phyloP scores from a whole-genome alignment of 2,113 vertebrate genomes.

The Aphyosemion australe region DNA sequence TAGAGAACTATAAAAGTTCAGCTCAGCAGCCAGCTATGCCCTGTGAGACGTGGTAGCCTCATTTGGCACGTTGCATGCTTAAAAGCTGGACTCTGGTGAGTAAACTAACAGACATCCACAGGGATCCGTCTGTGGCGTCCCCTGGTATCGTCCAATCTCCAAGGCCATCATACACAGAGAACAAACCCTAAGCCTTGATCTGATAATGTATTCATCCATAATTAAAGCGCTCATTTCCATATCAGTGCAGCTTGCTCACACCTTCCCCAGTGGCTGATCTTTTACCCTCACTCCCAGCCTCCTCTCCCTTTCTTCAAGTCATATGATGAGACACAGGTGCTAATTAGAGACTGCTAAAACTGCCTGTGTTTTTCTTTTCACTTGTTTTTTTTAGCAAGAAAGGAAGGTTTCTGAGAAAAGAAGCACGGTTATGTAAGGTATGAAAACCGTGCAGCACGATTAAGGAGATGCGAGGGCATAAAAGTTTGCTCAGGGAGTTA shows the following conservation, averaged over 20 bases:
- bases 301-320: slow-evolving; percentile 25
- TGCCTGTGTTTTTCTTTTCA: slow-evolving; percentile 14
- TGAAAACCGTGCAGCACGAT: not conserved
- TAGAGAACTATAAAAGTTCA: no score
- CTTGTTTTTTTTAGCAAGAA: slow-evolving; percentile 25
- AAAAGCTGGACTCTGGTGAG: not conserved
- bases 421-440: slow-evolving; percentile 40
- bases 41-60: not conserved
- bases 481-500: slow-evolving; percentile 24
- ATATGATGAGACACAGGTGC: slow-evolving; percentile 52
- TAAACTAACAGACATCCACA: slow-evolving; percentile 34
- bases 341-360: slow-evolving; percentile 56
- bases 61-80: not conserved
- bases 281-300: slow-evolving; percentile 22
- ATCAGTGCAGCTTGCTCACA: slow-evolving; percentile 65
- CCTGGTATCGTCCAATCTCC: slow-evolving; percentile 38
- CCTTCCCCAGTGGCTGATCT: slow-evolving; percentile 49
- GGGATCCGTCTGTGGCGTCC: slow-evolving; percentile 33
- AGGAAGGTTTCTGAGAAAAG: slow-evolving; percentile 28
- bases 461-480: slow-evolving; percentile 7
- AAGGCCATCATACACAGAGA: slow-evolving; percentile 44
- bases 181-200: slow-evolving; percentile 65
- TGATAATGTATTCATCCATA: slow-evolving; percentile 74
- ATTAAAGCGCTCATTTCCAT: slow-evolving; percentile 78
- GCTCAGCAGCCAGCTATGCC: no score